Evolutionary conservation across 2,113 vertebrate genomes (phyloP).

Genomic region (Colossoma macropomum): DNA sequence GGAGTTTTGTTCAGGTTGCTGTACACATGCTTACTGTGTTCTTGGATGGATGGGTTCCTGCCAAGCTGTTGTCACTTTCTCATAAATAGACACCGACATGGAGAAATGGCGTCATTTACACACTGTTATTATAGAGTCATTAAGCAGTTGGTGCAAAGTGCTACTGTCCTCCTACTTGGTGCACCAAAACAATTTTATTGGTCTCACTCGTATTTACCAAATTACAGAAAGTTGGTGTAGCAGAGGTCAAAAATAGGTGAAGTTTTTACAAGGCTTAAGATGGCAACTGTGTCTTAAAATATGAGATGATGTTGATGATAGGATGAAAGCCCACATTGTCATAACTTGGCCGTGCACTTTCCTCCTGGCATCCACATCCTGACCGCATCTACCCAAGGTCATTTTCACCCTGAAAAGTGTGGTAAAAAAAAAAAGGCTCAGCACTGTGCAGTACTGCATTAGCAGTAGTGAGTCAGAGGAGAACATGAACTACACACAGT

Average conservation of each 20-base stretch:
- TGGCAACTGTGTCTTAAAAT: slow-evolving; percentile 34
- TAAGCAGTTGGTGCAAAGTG: slow-evolving; percentile 41
- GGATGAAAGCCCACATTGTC: slow-evolving; percentile 16
- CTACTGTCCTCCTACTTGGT: slow-evolving; percentile 40
- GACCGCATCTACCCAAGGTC: not conserved
- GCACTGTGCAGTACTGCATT: not conserved
- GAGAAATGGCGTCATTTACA: slow-evolving; percentile 1
- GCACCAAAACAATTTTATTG: not conserved
- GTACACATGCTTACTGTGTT: not conserved
- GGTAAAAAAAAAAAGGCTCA: not conserved
- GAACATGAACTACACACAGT: too few species aligned
- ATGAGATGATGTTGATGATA: slow-evolving; percentile 26
- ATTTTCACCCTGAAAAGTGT: not conserved
- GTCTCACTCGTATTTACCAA: slow-evolving; percentile 33
- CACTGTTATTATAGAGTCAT: slow-evolving; percentile 32
- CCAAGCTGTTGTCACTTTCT: slow-evolving; percentile 25
- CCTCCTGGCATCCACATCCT: not conserved
- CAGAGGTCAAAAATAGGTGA: slow-evolving; percentile 35
- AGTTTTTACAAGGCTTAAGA: slow-evolving; percentile 19
- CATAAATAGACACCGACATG: slow-evolving; percentile 13
- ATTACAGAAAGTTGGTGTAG: slow-evolving; percentile 39
- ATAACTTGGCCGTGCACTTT: not conserved
- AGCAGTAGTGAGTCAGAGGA: too few species aligned
- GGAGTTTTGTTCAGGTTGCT: slow-evolving; percentile 19
- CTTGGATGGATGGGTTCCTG: slow-evolving; percentile 17